These are phyloP conservation scores for Microchrysa polita DNA, from an alignment of 2,888 invertebrate species.

Conservation along the genomic window DNA sequence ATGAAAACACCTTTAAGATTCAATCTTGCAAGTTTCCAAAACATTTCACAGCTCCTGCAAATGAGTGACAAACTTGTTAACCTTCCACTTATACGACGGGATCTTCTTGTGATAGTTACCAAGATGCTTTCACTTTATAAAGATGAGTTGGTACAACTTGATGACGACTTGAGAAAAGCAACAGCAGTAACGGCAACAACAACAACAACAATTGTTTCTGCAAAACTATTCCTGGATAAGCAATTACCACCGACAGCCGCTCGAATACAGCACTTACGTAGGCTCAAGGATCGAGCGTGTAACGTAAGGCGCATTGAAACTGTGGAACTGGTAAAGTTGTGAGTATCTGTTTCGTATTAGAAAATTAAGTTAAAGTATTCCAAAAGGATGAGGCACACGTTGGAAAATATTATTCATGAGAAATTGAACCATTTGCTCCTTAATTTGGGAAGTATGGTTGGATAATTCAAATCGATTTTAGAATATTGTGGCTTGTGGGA, in stretches of 20 bases:
- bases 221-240: slow-evolving; percentile 52
- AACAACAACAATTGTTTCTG: too few species aligned
- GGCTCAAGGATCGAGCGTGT: not conserved
- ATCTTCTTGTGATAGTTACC: slow-evolving; percentile 63
- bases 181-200: not conserved
- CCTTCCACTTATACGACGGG: slow-evolving; percentile 63
- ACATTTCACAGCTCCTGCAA: slow-evolving; percentile 62
- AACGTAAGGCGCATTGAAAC: slow-evolving; percentile 12
- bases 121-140: slow-evolving; percentile 64
- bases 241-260: slow-evolving; percentile 75
- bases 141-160: slow-evolving; percentile 59
- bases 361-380: slow-evolving; percentile 57
- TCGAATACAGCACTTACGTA: slow-evolving; percentile 5
- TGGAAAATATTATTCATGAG: too few species aligned
- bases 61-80: slow-evolving; percentile 66
- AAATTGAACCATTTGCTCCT: too few species aligned
- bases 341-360: not conserved
- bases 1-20: slow-evolving; percentile 9
- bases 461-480: too few species aligned
- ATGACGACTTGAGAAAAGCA: slow-evolving; percentile 51
- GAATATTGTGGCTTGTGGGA: too few species aligned
- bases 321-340: not conserved
- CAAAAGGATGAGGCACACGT: slow-evolving; percentile 71
- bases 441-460: too few species aligned
- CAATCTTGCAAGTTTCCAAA: slow-evolving; percentile 17